Evolutionary conservation across 2,888 invertebrate species (phyloP).

Genomic region (Doris montereyensis): DNA sequence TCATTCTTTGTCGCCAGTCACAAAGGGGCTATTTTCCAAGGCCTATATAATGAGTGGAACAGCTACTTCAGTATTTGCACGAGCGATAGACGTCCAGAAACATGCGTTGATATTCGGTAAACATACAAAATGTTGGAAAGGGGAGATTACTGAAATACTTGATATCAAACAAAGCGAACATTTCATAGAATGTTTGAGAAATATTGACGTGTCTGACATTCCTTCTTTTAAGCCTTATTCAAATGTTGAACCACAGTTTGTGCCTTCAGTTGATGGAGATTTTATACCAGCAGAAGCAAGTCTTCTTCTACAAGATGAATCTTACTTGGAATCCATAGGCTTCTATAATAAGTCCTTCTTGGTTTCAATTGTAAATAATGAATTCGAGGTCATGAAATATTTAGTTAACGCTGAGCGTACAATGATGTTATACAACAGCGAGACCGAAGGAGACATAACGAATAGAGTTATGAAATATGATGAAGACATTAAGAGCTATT

Average conservation of each 20-base stretch:
- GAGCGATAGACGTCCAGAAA: background rate
- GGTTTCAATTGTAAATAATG: constrained; percentile 1
- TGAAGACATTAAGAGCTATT: background rate
- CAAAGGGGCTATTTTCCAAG: constrained; percentile 12
- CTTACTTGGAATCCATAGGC: background rate
- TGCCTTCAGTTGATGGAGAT: constrained; percentile 1
- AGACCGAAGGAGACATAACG: background rate
- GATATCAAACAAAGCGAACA: background rate
- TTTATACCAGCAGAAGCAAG: background rate
- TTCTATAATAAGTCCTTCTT: constrained; percentile 7
- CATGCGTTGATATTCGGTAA: background rate
- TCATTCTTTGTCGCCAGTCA: background rate
- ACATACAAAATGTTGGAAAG: background rate
- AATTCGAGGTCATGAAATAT: no score
- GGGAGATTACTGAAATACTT: background rate
- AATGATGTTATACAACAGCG: no score
- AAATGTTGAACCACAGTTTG: background rate
- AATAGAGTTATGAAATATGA: background rate
- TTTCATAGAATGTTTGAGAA: constrained; percentile 5
- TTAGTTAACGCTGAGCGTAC: no score
- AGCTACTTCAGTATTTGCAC: constrained; percentile 9
- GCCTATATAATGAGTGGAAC: constrained; percentile 11
- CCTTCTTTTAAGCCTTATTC: background rate
- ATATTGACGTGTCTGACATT: background rate
- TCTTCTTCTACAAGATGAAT: background rate